phyloP scores from a whole-genome alignment of 2,113 vertebrate species.

The Sinocyclocheilus rhinocerous region DNA sequence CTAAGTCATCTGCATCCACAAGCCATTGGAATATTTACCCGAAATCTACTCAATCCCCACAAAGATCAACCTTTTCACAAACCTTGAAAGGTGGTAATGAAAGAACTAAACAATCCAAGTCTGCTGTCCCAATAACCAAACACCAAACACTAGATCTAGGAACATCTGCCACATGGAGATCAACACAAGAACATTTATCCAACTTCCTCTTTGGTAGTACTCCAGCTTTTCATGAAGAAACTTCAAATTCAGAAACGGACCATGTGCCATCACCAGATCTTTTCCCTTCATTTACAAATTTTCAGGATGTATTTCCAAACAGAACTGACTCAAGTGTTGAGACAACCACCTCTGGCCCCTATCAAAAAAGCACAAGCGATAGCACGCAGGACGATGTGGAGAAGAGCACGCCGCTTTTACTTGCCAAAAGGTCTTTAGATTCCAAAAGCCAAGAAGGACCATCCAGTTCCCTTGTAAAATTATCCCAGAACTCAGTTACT shows the following conservation, averaged over 20 bases:
- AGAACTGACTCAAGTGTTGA: conserved; percentile 3
- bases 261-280: not conserved
- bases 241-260: not conserved
- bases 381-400: not conserved
- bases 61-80: not conserved
- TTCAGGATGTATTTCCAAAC: not conserved
- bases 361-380: conserved; percentile 5
- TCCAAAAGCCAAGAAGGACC: conserved; percentile 30
- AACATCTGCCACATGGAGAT: not conserved
- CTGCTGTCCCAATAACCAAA: not conserved
- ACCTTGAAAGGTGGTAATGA: not conserved
- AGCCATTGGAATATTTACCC: conserved; percentile 42
- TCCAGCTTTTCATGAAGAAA: conserved; percentile 10
- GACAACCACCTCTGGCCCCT: not conserved
- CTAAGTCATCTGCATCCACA: conserved; percentile 9
- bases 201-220: not conserved
- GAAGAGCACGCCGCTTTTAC: conserved; percentile 34
- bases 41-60: conserved; percentile 24
- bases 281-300: not conserved
- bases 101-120: not conserved
- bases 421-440: conserved; percentile 57
- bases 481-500: not conserved
- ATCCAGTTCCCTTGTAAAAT: not conserved
- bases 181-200: conserved; percentile 22
- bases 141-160: not conserved